Conservation (phyloP, 64 coral and sea anemone genomes). For the Dendronephthya gigantea region DNA sequence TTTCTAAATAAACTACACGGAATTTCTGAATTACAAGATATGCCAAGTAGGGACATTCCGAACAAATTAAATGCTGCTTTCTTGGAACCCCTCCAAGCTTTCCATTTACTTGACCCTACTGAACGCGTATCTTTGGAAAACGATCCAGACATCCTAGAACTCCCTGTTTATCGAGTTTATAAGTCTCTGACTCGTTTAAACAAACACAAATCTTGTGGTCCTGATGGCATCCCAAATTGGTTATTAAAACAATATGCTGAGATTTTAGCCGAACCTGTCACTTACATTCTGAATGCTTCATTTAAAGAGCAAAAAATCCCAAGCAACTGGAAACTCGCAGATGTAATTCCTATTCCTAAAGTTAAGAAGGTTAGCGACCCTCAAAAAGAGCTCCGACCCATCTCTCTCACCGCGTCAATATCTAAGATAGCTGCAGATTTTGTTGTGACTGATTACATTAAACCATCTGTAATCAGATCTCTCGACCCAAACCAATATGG, state of each 20-base stretch:
- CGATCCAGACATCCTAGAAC: constrained; percentile 3
- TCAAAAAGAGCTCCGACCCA: too few relatives aligned
- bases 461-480: background rate
- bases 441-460: background rate
- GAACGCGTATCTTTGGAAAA: constrained; percentile 16
- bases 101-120: constrained; percentile 9
- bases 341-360: background rate
- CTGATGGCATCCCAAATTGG: constrained; percentile 24
- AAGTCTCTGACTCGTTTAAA: constrained; percentile 10
- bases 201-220: constrained; percentile 26
- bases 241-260: constrained; percentile 24
- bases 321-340: background rate
- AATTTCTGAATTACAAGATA: constrained; percentile 21
- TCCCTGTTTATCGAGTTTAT: constrained; percentile 17
- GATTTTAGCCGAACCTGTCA: constrained; percentile 20
- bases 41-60: background rate
- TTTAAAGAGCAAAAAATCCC: constrained; percentile 6
- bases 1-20: constrained; percentile 23
- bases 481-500: constrained; percentile 18
- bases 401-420: too few relatives aligned
- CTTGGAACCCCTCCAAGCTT: constrained; percentile 30
- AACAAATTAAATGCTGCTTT: constrained; percentile 21
- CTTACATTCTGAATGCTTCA: background rate
- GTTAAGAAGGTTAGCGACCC: too few relatives aligned
- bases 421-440: too few relatives aligned